Base-by-base conservation (phyloP, 1,140 invertebrate genomes). In the Dreissena polymorpha region DNA sequence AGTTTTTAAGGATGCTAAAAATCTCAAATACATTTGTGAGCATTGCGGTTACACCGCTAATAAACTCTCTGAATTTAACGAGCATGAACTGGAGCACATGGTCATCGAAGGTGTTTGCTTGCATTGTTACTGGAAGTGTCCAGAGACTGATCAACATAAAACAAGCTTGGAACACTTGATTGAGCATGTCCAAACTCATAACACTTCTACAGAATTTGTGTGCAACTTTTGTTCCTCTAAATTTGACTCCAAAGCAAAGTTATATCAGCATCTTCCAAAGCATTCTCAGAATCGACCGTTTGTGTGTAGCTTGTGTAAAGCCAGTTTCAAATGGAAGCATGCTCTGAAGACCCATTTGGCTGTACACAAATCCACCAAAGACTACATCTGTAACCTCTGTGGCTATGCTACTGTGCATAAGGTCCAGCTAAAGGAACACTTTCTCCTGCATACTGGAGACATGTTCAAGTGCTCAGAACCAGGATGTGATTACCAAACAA, bases 281-380 rank as follows among this genome's bases (percentile, higher is more conserved):
- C 95, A 95, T 86, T 94, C 94, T 0, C 83, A 89, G 14, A 86
- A 87, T 10, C 91, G 91, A 89, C 95, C 95, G 3, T 95, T 94
- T 90, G 92, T 94, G 0, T 95, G 95, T 85, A 89, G 94, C 89
- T 90, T 94, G 53, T 95, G 95, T 88, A 90, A 91, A 78, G 93
- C 94, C 89, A 94, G 94, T 6, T 95, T 95, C 88, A 95, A 95
- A 86, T 94, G 95, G 90, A 94, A 93, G 86, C 93, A 94, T 89
- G 94, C 94, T 14, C 87, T 95, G 25, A 93, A 93, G 80, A 93
- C 93, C 75, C 95, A 95, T 86, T 93, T 94, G 86, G 91, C 94
- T 49, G 93, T 92, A 72, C 95, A 95, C 74, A 93, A 93, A 64
- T 90, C 90, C 57, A 93, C 92, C 27, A 95, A 94, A 84, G 93